Evolutionary conservation across 2,113 vertebrate genomes (phyloP).

Genomic region (Aramus guarauna): DNA sequence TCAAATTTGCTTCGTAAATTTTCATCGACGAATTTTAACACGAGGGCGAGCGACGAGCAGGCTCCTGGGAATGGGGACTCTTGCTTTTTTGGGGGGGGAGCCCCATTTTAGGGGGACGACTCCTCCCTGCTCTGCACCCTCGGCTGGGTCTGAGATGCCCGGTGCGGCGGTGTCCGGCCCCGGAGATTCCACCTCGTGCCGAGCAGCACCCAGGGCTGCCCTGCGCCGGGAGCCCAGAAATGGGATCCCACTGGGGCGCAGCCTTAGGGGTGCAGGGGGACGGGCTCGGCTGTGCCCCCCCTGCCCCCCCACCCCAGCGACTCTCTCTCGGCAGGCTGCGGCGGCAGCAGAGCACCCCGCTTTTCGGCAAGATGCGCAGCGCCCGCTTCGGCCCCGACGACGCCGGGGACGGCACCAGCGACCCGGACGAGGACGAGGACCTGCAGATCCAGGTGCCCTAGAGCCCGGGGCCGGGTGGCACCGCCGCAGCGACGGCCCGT

Average conservation of each 20-base stretch:
- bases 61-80: neutral
- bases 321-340: constrained; percentile 76
- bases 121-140: neutral
- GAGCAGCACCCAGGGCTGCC: neutral
- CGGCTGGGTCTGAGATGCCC: neutral
- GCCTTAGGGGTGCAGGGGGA: neutral
- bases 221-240: neutral
- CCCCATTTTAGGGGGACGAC: neutral
- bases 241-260: neutral
- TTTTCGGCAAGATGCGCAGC: constrained; percentile 89
- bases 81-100: accelerated
- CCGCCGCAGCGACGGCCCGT: accelerated
- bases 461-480: neutral
- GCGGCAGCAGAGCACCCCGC: constrained; percentile 85
- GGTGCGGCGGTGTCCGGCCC: accelerated
- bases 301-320: neutral
- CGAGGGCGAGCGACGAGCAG: neutral
- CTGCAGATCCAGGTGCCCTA: constrained; percentile 92
- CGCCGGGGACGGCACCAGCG: constrained; percentile 78
- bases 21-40: neutral
- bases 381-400: constrained; percentile 85
- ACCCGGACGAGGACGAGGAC: constrained; percentile 89
- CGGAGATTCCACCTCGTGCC: accelerated
- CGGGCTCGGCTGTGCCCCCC: accelerated
- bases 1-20: neutral